Percentiles rank a stretch among this genome's conserved stretches.
Conservation (phyloP, 1,140 invertebrate species). For the Cherax quadricarinatus region DNA sequence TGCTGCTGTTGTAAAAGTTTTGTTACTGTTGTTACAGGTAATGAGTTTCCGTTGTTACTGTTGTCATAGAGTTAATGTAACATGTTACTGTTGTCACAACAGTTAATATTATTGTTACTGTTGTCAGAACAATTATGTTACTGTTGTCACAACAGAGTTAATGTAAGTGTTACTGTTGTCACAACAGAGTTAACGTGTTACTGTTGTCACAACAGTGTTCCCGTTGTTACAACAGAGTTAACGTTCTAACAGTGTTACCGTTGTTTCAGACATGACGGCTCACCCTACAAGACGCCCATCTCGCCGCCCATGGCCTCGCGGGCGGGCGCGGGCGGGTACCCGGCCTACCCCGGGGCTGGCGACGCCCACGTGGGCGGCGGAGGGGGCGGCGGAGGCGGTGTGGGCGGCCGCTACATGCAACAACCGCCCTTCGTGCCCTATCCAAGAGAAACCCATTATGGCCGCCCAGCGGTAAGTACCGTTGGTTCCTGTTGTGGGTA, state of each 20-base stretch:
- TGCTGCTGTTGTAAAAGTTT: too few relatives aligned
- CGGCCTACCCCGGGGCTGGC: slow-evolving; percentile 47
- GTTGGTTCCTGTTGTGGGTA: background rate
- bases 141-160: too few relatives aligned
- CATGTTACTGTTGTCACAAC: too few relatives aligned
- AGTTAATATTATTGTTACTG: too few relatives aligned
- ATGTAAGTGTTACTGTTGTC: too few relatives aligned
- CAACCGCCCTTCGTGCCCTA: slow-evolving; percentile 53
- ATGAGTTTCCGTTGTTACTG: too few relatives aligned
- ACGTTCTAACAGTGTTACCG: background rate
- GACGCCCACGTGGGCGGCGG: slow-evolving; percentile 53
- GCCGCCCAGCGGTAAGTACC: slow-evolving; percentile 42
- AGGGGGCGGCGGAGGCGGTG: background rate
- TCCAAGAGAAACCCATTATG: slow-evolving; percentile 49
- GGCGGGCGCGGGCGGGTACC: slow-evolving; percentile 59
- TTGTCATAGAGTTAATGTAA: too few relatives aligned
- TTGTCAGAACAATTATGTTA: too few relatives aligned
- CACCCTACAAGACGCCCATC: slow-evolving; percentile 65
- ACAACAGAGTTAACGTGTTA: too few relatives aligned
- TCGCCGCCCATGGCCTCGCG: slow-evolving; percentile 58
- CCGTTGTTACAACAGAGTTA: too few relatives aligned
- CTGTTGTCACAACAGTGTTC: too few relatives aligned
- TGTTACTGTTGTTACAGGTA: too few relatives aligned
- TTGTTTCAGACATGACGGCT: slow-evolving; percentile 60
- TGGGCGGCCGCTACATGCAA: slow-evolving; percentile 44